Base-by-base conservation (phyloP, 2,113 vertebrate species). In the Trochalopteron elliotii region DNA sequence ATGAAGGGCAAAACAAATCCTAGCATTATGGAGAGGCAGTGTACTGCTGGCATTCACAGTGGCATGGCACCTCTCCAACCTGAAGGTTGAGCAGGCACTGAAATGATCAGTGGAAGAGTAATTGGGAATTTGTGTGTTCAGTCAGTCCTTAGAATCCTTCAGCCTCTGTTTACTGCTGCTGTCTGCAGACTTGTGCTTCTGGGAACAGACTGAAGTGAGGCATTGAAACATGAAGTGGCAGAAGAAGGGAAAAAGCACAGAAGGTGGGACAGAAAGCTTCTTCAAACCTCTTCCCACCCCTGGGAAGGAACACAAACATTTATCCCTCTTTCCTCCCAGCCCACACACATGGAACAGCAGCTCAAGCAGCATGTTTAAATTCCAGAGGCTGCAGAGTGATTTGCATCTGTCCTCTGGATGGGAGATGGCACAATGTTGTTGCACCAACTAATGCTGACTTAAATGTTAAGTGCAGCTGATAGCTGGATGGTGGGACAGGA, bases 401-500 rank as follows among this genome's bases (percentile, higher is more conserved):
- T 89, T 39, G 55, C 27, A 33, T 33, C 81, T 39, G 10, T 28
- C 56, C 55, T 74, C 84, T 52, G 65, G 52, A 21, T 65, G 52
- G 77, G 89, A 81, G 84, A 89, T 3, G 4, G 61, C 61, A 84
- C 53, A 35, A 25, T n/a, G 23, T 25, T 25, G 30, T 84, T 87
- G 40, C 81, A 47, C 21, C 81, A 85, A 15, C 53, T 52, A 63
- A 49, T 40, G 81, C 92, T 82, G 81, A 71, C 93, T 87, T 77
- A 63, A 59, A 63, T 30, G 50, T 77, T 77, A 74, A 40, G 68
- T 63, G 44, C 47, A 59, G 68, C n/a, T 94, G 89, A 81, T 49
- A 89, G 65, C 65, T 93, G 77, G 44, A 93, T 23, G 47, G 69
- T 84, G 87, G 87, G 74, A 94, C 95, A 96, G 90, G 90, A 97